A percentile compares a stretch with the other conserved stretches of the same genome.
Evolutionary conservation across 2,888 invertebrate species (phyloP).

Genomic region (Mesoligia furuncula): DNA sequence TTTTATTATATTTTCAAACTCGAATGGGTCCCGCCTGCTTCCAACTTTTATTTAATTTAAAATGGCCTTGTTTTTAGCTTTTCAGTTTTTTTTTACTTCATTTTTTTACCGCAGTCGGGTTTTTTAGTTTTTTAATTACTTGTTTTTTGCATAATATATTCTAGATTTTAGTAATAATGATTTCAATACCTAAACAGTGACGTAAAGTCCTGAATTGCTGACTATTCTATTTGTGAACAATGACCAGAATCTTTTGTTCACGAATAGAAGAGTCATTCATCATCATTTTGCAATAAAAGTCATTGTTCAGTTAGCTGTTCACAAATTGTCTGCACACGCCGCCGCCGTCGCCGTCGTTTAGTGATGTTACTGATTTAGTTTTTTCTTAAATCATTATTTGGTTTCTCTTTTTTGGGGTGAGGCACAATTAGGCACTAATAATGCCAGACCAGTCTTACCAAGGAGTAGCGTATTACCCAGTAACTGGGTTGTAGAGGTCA

Average conservation of each 20-base stretch:
- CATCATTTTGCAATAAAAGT: constrained; percentile 53
- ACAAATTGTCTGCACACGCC: constrained; percentile 31
- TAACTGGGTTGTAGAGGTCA: too few species aligned
- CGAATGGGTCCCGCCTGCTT: too few species aligned
- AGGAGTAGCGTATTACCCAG: too few species aligned
- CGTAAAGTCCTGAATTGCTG: background rate
- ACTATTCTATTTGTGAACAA: constrained; percentile 32
- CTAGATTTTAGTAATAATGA: background rate
- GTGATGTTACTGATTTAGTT: constrained; percentile 2
- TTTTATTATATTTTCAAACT: too few species aligned
- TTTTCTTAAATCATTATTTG: constrained; percentile 27
- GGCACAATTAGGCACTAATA: background rate
- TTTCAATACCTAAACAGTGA: background rate
- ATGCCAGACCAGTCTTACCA: too few species aligned
- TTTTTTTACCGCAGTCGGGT: too few species aligned
- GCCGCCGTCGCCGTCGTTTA: background rate
- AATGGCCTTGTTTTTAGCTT: too few species aligned
- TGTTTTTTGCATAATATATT: too few species aligned
- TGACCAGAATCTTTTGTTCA: constrained; percentile 44
- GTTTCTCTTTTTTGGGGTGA: constrained; percentile 5
- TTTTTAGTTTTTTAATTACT: too few species aligned
- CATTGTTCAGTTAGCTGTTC: constrained; percentile 42
- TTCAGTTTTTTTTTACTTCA: too few species aligned
- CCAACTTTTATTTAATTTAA: too few species aligned
- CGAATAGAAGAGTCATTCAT: constrained; percentile 31